Evolutionary conservation across 1,140 invertebrate species (phyloP).

Genomic region (Caligus rogercresseyi): DNA sequence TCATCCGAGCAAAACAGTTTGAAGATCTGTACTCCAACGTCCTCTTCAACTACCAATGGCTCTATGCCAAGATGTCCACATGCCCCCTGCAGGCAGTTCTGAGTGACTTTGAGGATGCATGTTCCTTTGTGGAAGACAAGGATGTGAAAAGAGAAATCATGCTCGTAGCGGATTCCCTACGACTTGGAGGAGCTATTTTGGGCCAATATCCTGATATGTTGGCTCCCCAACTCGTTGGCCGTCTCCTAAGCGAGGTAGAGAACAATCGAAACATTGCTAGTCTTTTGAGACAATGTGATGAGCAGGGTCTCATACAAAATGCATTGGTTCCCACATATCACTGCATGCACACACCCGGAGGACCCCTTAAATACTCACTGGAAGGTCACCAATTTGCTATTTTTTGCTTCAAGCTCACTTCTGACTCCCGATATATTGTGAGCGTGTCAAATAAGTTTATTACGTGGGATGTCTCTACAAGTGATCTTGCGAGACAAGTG

Average conservation of each 20-base stretch:
- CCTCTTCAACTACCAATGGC: conserved; percentile 92
- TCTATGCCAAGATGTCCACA: conserved; percentile 83
- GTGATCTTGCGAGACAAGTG: conserved; percentile 72
- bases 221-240: conserved; percentile 76
- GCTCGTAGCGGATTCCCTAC: conserved; percentile 79
- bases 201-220: conserved; percentile 85
- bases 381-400: conserved; percentile 96
- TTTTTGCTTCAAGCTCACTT: conserved; percentile 77
- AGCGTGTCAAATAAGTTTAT: conserved; percentile 93
- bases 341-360: conserved; percentile 88
- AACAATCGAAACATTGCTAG: conserved; percentile 63
- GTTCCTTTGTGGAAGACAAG: conserved; percentile 60
- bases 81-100: conserved; percentile 85
- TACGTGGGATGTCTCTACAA: conserved; percentile 87
- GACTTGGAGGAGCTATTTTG: conserved; percentile 73
- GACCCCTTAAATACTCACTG: conserved; percentile 88
- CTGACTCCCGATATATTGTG: conserved; percentile 79
- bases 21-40: conserved; percentile 83
- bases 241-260: conserved; percentile 76
- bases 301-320: conserved; percentile 63
- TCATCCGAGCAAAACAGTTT: conserved; percentile 71
- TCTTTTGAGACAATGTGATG: conserved; percentile 73
- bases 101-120: conserved; percentile 88
- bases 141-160: conserved; percentile 71
- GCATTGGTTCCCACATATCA: conserved; percentile 80